A percentile compares a stretch with the other conserved stretches of the same genome.
These are phyloP conservation scores for Scomber scombrus DNA, from an alignment of 2,113 vertebrate species.

Conservation along the genomic window DNA sequence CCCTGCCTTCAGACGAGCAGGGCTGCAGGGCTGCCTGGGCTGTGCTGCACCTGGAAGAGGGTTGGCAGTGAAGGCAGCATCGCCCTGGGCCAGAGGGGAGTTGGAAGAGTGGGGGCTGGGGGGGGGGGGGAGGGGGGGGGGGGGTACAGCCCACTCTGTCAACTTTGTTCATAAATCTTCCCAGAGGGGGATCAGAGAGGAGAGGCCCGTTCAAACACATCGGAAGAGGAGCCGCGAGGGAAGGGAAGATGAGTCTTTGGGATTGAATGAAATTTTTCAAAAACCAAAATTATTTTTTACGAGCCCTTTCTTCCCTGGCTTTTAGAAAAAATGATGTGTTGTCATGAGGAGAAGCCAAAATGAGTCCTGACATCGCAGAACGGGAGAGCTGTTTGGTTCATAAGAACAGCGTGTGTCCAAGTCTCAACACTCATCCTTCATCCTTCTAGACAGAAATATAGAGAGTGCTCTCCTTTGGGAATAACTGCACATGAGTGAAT, in stretches of 20 bases:
- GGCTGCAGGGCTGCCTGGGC: constrained; percentile 76
- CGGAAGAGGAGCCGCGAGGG: constrained; percentile 55
- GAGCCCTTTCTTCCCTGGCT: constrained; percentile 19
- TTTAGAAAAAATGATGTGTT: constrained; percentile 24
- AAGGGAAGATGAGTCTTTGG: constrained; percentile 41
- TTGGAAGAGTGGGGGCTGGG: background rate
- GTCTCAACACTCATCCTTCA: constrained; percentile 19
- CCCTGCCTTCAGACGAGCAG: constrained; percentile 51
- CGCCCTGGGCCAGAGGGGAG: constrained; percentile 66
- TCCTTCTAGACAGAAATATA: constrained; percentile 8
- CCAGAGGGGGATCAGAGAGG: constrained; percentile 48
- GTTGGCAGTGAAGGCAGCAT: constrained; percentile 61
- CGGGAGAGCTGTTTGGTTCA: background rate
- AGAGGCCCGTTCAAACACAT: constrained; percentile 77
- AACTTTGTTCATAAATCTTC: constrained; percentile 81
- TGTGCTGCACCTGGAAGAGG: constrained; percentile 82
- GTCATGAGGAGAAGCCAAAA: constrained; percentile 24
- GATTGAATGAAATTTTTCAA: constrained; percentile 44
- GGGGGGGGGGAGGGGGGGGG: constrained; percentile 19
- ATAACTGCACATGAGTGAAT: background rate
- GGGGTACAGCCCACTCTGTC: constrained; percentile 68
- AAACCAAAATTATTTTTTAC: constrained; percentile 10
- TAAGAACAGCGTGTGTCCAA: constrained; percentile 4
- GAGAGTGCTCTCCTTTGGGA: background rate
- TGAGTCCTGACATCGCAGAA: background rate